Base-by-base conservation (phyloP, 2,113 vertebrate genomes). In the Brachyhypopomus gauderio region DNA sequence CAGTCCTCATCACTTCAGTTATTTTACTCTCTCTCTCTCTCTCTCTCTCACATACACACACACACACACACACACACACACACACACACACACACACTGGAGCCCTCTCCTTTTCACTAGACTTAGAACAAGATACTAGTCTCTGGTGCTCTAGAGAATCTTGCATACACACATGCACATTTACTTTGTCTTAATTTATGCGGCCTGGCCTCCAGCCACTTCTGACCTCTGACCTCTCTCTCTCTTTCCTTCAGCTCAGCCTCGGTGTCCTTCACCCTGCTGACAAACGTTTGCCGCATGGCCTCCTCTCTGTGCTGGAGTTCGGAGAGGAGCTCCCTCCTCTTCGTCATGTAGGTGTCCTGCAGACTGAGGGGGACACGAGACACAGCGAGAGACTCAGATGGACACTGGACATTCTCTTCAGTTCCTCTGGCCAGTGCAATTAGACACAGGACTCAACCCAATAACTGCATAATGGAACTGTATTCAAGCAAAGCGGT, bases 271-370 rank as follows among this genome's bases (percentile, higher is more conserved):
- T 87, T 87, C 23, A 87, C 86, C 66, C 80, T 80, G 34, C 71
- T 70, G 4, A 87, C 83, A 19, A 87, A 87, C 82, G 83, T 85
- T 64, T 87, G 86, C 8, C 86, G 78, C 86, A 87, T 85, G 69
- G 82, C 77, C 64, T 87, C 86, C 75, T 87, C 86, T 38, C 82
- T 87, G 20, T 60, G 80, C 69, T 87, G 86, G 38, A 85, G 58
- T n/a, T 85, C 86, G 2, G 77, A 48, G 0, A 87, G 70, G 69
- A 87, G 85, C 78, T 80, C 83, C 38, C 78, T 85, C 45, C 83
- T 77, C 75, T 85, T 87, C 23, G 86, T 80, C 78, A 83, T 80
- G 0, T 87, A 87, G 3, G 75, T 83, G 36, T 87, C 83, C 63
- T 85, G 86, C 23, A 87, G 86, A 69, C 86, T 87, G 63, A 56